Base-by-base conservation (phyloP, 1,140 invertebrate genomes). In the Lethocerus indicus region DNA sequence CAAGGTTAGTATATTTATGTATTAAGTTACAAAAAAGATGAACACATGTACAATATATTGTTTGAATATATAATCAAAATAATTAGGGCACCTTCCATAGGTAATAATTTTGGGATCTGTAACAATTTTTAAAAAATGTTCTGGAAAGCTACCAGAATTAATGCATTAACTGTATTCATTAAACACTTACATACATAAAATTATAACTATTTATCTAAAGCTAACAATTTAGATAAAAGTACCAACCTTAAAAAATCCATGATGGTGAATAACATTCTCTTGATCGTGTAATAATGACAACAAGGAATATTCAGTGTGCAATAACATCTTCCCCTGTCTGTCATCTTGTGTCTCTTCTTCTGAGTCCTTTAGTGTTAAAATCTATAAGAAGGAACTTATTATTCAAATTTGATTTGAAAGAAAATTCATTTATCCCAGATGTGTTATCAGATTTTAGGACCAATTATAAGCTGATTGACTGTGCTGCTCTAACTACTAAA, bases 251-350 rank as follows among this genome's bases (percentile, higher is more conserved):
- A 83, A 87, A 49, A 87, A 68, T 37, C 79, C 83, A 70, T 86
- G 79, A 60, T 83, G 79, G 59, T 85, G 81, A 50, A 85, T 74
- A 36, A 88, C 79, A 46, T 84, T 83, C 57, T 78, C 70, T 56
- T 81, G 74, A 58, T 79, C 72, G 43, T 76, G 72, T 2, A 88
- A 65, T 23, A 85, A 61, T 32, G 78, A 81, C 23, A 85, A 65
- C 14, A 88, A 62, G 14, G 80, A 81, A 66, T 83, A 84, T 62
- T 88, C 85, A 1, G 82, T 85, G 57, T 86, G 81, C 6, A 87
- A 59, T 13, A 88, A 61, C 78, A 86, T 83, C 67, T 86, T 86
- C 3, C 83, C 83, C 64, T 87, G 83, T 36, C 71, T 65, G 57
- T 87, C 81, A 66, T 87, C 82, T 54, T 83, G 78, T 1, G 73